phyloP scores from a whole-genome alignment of 2,113 vertebrate species.

The Aptenodytes forsteri region DNA sequence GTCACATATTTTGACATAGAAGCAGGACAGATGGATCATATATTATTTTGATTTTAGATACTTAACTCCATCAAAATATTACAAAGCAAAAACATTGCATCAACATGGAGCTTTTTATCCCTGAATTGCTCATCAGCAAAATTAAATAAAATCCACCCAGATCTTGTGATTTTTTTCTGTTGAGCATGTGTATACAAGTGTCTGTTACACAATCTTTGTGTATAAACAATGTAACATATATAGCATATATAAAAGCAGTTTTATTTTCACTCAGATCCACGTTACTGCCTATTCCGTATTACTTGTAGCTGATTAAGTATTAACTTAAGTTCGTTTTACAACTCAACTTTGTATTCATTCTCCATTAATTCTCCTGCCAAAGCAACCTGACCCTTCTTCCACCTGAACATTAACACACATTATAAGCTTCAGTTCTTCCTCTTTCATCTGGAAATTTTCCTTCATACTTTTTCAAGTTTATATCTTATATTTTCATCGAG shows the following conservation, averaged over 20 bases:
- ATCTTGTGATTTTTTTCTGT: background rate
- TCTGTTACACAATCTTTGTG: background rate
- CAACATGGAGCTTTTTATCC: background rate
- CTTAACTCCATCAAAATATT: background rate
- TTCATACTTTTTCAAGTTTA: slow-evolving; percentile 1
- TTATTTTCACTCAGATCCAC: background rate
- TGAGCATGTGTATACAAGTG: background rate
- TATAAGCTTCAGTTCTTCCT: background rate
- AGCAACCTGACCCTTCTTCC: background rate
- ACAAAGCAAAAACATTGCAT: background rate
- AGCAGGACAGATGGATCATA: background rate
- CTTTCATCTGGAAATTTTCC: slow-evolving; percentile 12
- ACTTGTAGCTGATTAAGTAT: background rate
- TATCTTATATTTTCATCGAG: background rate
- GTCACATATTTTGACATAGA: background rate
- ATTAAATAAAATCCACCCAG: background rate
- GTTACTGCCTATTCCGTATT: background rate
- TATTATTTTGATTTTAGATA: background rate
- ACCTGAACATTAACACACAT: background rate
- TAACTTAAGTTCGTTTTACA: background rate
- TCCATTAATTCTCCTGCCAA: slow-evolving; percentile 37
- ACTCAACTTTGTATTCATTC: background rate
- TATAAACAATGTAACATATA: background rate
- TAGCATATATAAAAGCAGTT: background rate
- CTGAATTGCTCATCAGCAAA: background rate